phyloP scores from a whole-genome alignment of 2,113 vertebrate genomes.

The Laticauda colubrina region DNA sequence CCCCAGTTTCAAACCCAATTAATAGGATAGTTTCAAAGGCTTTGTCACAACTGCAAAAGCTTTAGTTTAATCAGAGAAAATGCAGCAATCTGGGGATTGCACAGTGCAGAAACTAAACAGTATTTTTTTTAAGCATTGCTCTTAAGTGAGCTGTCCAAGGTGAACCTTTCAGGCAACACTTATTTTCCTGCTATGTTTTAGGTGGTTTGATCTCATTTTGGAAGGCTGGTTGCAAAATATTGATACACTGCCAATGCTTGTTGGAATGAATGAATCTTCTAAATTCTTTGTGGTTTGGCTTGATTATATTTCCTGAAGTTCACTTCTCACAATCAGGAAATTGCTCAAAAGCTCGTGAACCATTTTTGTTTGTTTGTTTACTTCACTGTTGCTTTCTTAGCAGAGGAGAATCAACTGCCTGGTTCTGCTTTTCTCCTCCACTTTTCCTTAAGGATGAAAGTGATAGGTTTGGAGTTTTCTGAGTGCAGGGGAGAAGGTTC shows the following conservation, averaged over 20 bases:
- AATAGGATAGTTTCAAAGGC: constrained; percentile 44
- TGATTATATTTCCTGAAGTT: neutral
- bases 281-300: neutral
- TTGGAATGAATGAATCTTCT: neutral
- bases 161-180: constrained; percentile 25
- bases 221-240: neutral
- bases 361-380: neutral
- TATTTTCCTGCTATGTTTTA: neutral
- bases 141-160: constrained; percentile 3
- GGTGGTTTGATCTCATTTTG: neutral
- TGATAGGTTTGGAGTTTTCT: neutral
- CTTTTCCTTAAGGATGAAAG: neutral
- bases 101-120: constrained; percentile 1
- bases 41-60: neutral
- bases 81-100: constrained; percentile 16
- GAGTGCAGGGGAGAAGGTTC: neutral
- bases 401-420: neutral
- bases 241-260: neutral
- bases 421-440: neutral
- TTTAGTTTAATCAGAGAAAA: constrained; percentile 52
- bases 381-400: neutral
- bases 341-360: neutral
- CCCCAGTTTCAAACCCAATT: constrained; percentile 55
- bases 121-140: constrained; percentile 5
- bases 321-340: neutral